Evolutionary conservation across 2,797 vertebrate genomes (phyloP), one percentile per base, ranked within the genome.

Genomic region (Craterocephalus amniculus): DNA sequence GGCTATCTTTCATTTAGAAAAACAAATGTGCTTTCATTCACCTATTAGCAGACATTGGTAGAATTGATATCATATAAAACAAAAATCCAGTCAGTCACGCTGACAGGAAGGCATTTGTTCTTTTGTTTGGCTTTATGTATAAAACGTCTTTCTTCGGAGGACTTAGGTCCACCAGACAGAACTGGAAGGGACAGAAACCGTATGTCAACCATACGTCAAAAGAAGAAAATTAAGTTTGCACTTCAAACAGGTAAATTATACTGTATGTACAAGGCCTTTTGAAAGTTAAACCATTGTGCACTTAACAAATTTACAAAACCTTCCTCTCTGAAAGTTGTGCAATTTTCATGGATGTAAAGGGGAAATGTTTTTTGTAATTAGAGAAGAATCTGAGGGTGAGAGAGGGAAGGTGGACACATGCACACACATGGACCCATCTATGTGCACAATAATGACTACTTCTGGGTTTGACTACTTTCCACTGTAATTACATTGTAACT

Each of bases 161-260:
- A 68, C 40, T 16, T 66, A n/a, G 66, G 52, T 73, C 76, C 20
- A 52, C 16, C 16, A 20, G 38, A 43, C 40, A 74, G 52, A 70
- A 67, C n/a, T 34, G 31, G 54, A 63, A 63, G 54, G 57, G 62
- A 71, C 63, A 63, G 26, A 61, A 20, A 64, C 62, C 8, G 0
- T 61, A 56, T 40, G 26, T 32, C 34, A 81, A 40, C 38, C 13
- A 18, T 40, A 40, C 18, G 14, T 40, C 38, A 45, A 3, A 84
- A 67, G 72, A 68, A 64, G 74, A 60, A n/a, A 51, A 38, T 56
- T 66, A 16, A 58, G 59, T 79, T 75, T 78, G 35, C 52, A 77
- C 80, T 84, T 86, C 67, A 81, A 82, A 79, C 56, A 84, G 78
- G 78, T 49, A 76, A 83, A 75, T 69, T 70, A 58, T 58, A 80